Evolutionary conservation across 2,797 vertebrate genomes (phyloP).

Genomic region (Phalloptychus januarius): DNA sequence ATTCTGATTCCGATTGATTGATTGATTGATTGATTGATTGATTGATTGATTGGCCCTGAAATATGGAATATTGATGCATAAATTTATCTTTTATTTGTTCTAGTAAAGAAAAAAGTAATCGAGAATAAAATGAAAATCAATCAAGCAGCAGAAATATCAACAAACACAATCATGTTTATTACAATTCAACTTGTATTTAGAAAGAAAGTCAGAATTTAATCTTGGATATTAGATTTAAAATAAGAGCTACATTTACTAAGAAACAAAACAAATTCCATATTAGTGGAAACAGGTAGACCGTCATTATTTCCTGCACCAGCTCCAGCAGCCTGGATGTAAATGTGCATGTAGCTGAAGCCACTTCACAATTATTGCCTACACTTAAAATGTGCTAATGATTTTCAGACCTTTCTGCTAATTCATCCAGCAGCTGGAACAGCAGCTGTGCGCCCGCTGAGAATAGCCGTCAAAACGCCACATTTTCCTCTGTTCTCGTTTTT

Average conservation of each 20-base stretch:
- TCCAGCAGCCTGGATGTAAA: slow-evolving; percentile 34
- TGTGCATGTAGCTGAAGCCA: slow-evolving; percentile 32
- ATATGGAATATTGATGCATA: background rate
- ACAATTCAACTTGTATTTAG: background rate
- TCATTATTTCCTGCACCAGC: slow-evolving; percentile 14
- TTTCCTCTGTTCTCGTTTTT: slow-evolving; percentile 12
- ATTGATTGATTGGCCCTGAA: too few relatives aligned
- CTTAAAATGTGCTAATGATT: slow-evolving; percentile 49
- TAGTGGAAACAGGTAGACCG: background rate
- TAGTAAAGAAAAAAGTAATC: background rate
- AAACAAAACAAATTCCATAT: background rate
- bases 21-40: too few relatives aligned
- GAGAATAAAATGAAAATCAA: background rate
- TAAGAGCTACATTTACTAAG: background rate
- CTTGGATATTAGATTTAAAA: background rate
- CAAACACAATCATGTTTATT: background rate
- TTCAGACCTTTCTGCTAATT: slow-evolving; percentile 50
- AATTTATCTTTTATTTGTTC: background rate
- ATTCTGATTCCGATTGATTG: too few relatives aligned
- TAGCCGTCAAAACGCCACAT: slow-evolving; percentile 37
- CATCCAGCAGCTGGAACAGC: slow-evolving; percentile 53
- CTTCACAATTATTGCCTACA: slow-evolving; percentile 31
- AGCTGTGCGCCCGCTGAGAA: slow-evolving; percentile 34
- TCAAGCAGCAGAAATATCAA: background rate
- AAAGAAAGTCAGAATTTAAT: background rate